Percentiles rank a stretch among this genome's conserved stretches.
Conservation (phyloP, 1,140 invertebrate species). For the Drosophila parvula region DNA sequence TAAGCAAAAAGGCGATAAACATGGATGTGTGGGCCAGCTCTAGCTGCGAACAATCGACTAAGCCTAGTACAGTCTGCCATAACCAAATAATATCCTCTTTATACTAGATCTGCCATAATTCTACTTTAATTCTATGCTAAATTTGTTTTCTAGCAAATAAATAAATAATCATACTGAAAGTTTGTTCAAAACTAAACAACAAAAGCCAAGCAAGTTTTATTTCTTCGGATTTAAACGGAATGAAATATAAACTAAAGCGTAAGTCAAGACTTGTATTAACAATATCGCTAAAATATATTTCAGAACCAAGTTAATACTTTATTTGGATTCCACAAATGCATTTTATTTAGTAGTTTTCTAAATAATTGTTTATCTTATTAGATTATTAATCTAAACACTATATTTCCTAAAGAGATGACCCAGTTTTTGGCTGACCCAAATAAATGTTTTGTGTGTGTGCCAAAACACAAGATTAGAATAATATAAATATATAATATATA, state of each 20-base stretch:
- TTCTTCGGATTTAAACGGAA: neutral
- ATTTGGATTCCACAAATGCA: neutral
- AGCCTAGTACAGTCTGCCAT: constrained; percentile 22
- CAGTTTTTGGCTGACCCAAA: neutral
- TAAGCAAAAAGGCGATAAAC: neutral
- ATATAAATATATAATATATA: too few species aligned
- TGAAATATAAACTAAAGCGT: too few species aligned
- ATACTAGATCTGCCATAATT: constrained; percentile 45
- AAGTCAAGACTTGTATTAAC: too few species aligned
- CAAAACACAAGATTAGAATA: constrained; percentile 1
- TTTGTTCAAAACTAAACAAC: constrained; percentile 49
- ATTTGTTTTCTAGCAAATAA: constrained; percentile 58
- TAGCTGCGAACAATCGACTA: neutral
- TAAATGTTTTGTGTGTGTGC: neutral
- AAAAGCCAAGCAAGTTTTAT: neutral
- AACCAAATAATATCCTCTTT: constrained; percentile 39
- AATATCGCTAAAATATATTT: too few species aligned
- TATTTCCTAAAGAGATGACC: neutral
- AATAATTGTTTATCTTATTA: neutral
- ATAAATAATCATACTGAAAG: constrained; percentile 60
- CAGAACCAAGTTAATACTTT: neutral
- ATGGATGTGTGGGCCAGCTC: neutral
- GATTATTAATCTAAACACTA: neutral
- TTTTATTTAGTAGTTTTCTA: neutral
- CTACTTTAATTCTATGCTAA: constrained; percentile 39